These are phyloP conservation scores for Xylota sylvarum DNA, from an alignment of 2,888 invertebrate genomes.

Conservation along the genomic window DNA sequence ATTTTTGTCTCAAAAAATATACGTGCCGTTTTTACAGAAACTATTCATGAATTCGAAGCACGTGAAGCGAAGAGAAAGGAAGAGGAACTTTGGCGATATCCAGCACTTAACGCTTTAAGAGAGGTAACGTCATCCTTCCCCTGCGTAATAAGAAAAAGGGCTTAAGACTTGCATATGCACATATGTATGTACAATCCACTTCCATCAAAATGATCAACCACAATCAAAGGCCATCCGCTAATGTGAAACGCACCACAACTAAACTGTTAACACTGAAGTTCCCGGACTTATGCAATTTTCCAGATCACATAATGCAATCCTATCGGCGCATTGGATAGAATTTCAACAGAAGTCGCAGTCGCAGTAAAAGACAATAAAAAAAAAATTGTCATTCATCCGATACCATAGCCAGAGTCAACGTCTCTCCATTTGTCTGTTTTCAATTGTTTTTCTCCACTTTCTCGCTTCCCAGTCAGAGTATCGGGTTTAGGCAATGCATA, in stretches of 20 bases:
- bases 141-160: too few species aligned
- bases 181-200: too few species aligned
- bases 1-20: too few species aligned
- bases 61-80: too few species aligned
- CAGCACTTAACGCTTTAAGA: too few species aligned
- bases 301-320: constrained; percentile 42
- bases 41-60: too few species aligned
- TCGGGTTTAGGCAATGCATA: constrained; percentile 61
- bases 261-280: not conserved
- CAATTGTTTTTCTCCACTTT: constrained; percentile 45
- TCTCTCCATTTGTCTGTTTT: constrained; percentile 9
- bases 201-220: too few species aligned
- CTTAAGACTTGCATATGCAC: too few species aligned
- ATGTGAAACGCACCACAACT: constrained; percentile 18
- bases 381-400: constrained; percentile 44
- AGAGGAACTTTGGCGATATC: too few species aligned
- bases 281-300: constrained; percentile 52
- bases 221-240: not conserved
- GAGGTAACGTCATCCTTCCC: too few species aligned
- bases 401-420: constrained; percentile 44
- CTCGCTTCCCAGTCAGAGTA: constrained; percentile 43
- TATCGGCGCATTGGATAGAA: constrained; percentile 40
- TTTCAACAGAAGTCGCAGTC: constrained; percentile 48
- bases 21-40: too few species aligned
- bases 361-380: not conserved